A percentile compares a stretch with the other conserved stretches of the same genome.
Conservation (phyloP, 2,888 invertebrate species). For the Seira musarum region DNA sequence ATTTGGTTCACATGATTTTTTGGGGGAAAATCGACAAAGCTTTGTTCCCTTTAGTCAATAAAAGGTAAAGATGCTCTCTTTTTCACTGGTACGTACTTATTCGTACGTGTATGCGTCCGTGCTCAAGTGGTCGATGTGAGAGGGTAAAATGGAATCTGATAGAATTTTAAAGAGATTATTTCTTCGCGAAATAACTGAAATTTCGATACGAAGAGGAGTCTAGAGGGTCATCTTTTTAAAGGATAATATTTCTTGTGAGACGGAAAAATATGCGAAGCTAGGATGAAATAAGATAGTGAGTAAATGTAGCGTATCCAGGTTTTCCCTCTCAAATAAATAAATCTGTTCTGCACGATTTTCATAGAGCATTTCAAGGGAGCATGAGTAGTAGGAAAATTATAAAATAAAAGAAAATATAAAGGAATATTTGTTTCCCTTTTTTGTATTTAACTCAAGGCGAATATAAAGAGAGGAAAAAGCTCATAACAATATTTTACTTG, state of each 20-base stretch:
- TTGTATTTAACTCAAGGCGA: conserved; percentile 4
- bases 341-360: conserved; percentile 56
- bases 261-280: conserved; percentile 1
- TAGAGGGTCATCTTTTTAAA: conserved; percentile 17
- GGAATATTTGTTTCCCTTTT: neutral
- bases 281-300: conserved; percentile 9
- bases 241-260: neutral
- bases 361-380: too few species aligned
- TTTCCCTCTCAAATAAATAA: conserved; percentile 53
- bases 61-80: neutral
- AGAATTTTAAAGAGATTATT: conserved; percentile 13
- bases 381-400: neutral
- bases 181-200: neutral
- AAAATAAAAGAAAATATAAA: neutral
- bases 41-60: conserved; percentile 2
- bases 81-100: neutral
- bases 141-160: neutral
- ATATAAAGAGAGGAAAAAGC: conserved; percentile 2
- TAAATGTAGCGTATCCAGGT: conserved; percentile 58
- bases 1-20: conserved; percentile 18
- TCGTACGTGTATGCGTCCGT: conserved; percentile 1
- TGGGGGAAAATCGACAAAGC: neutral
- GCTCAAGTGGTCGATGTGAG: conserved; percentile 8
- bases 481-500: conserved; percentile 19
- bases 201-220: neutral